Percentiles rank a stretch among this genome's conserved stretches.
These are phyloP conservation scores for Volucella inanis DNA, from an alignment of 2,888 invertebrate genomes.

Conservation along the genomic window DNA sequence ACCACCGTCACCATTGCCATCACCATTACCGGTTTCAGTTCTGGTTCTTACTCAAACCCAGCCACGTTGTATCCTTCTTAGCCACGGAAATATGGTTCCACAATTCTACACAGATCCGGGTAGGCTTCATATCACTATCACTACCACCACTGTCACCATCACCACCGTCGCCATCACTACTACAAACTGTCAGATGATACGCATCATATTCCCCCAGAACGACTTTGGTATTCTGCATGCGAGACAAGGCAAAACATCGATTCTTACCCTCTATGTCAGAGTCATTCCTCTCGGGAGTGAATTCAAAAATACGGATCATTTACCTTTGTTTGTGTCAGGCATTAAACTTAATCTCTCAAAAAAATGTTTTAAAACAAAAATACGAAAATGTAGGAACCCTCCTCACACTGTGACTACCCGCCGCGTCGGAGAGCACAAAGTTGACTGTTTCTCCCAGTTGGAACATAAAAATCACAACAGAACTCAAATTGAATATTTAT, in stretches of 20 bases:
- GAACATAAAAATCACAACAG: conserved; percentile 58
- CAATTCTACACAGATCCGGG: conserved; percentile 2
- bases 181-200: conserved; percentile 57
- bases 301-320: conserved; percentile 60
- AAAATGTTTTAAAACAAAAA: conserved; percentile 30
- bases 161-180: too few relatives aligned
- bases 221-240: conserved; percentile 26
- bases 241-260: background rate
- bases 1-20: background rate
- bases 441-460: conserved; percentile 29
- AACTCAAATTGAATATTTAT: conserved; percentile 72
- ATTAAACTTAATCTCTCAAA: conserved; percentile 64
- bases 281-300: conserved; percentile 13
- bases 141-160: conserved; percentile 3
- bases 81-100: conserved; percentile 49
- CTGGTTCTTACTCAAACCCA: too few relatives aligned
- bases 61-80: conserved; percentile 59
- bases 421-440: conserved; percentile 22
- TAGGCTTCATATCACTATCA: conserved; percentile 23
- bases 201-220: conserved; percentile 37
- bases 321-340: conserved; percentile 66
- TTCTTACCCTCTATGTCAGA: background rate
- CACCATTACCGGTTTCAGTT: too few relatives aligned
- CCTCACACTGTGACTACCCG: conserved; percentile 19
- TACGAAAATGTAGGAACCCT: background rate